Evolutionary conservation across 2,888 invertebrate species (phyloP), one percentile per base, ranked within the genome.

Genomic region (Phaedon cochleariae): DNA sequence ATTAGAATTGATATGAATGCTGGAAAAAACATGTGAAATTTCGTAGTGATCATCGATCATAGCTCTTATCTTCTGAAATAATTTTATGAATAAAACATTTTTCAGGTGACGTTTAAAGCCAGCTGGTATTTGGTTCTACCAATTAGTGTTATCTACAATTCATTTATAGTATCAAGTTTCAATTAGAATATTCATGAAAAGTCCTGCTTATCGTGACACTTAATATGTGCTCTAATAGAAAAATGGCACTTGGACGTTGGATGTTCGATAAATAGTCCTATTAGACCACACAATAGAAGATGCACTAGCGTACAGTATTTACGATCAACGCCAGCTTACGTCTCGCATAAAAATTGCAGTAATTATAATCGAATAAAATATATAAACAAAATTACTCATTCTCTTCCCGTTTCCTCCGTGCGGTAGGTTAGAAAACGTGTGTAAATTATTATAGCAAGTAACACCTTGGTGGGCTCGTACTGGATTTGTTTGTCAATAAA

Each of bases 271-370:
- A 72, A 70, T 72, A 54, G 63, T 20, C 61, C 58, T 68, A 67
- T 73, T 72, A 69, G 68, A 70, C 68, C 70, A 69, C 70, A 72
- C 73, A 72, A 71, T 71, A 69, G 73, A 65, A 71, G 70, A 70
- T 68, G 59, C 68, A 68, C 65, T 63, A n/a, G 65, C 68, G 68
- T 68, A 65, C 68, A 31, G 65, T 64, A 68, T 80, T 81, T 80
- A 81, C 80, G 80, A 80, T 74, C 77, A 73, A 70, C 49, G 46
- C 37, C 49, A 62, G 52, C 53, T 58, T 46, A 55, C 57, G 79
- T 69, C 65, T 67, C 67, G 81, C 78, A 81, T 81, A 79, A 80
- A 78, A 79, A 81, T 81, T 75, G 80, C 80, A 79, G 78, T 79
- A 77, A 81, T 81, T 80, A 80, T 64, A 64, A 68, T 54, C 62